Percentiles rank a stretch among this genome's conserved stretches.
phyloP scores from a whole-genome alignment of 1,140 invertebrate genomes.

The Tetramorium parvispinum region DNA sequence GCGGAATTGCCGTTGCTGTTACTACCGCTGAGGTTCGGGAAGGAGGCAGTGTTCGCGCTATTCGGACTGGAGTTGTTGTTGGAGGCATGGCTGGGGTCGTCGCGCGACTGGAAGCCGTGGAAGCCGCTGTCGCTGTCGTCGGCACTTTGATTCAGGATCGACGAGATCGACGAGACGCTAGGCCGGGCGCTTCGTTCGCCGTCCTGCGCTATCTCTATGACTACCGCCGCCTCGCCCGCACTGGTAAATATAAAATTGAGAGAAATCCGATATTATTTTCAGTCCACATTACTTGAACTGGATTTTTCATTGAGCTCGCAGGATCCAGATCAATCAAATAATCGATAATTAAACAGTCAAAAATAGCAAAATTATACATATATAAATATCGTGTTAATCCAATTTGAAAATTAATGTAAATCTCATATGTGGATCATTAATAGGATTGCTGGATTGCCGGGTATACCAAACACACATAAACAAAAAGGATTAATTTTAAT shows the following conservation, averaged over 20 bases:
- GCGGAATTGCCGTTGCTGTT: slow-evolving; percentile 78
- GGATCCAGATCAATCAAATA: not conserved
- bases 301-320: not conserved
- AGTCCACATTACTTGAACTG: not conserved
- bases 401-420: not conserved
- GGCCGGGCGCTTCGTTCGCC: slow-evolving; percentile 82
- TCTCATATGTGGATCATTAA: not conserved
- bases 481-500: not conserved
- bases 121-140: slow-evolving; percentile 88
- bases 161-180: slow-evolving; percentile 84
- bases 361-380: not conserved
- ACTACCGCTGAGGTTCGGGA: slow-evolving; percentile 78
- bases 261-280: not conserved
- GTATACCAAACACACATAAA: not conserved
- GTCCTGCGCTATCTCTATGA: slow-evolving; percentile 74
- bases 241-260: slow-evolving; percentile 61
- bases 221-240: slow-evolving; percentile 71
- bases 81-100: slow-evolving; percentile 80
- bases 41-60: slow-evolving; percentile 81
- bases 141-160: slow-evolving; percentile 86
- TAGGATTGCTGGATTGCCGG: not conserved
- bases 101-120: slow-evolving; percentile 86
- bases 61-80: slow-evolving; percentile 83
- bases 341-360: not conserved
- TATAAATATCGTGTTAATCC: not conserved